phyloP scores from a whole-genome alignment of 2,888 invertebrate species.

The Dorcus hopei region DNA sequence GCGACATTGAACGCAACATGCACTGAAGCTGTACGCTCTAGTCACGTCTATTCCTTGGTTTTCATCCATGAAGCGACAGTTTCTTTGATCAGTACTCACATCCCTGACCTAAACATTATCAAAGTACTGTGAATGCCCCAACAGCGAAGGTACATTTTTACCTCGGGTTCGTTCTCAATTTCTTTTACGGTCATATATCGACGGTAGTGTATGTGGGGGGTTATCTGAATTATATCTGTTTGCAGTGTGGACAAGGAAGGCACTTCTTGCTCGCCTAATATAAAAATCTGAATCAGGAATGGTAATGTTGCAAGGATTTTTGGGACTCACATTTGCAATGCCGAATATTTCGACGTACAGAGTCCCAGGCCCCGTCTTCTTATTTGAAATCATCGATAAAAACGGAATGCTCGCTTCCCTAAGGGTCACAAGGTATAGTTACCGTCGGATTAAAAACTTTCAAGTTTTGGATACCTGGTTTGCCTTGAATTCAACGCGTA shows the following conservation, averaged over 20 bases:
- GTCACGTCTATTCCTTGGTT: slow-evolving; percentile 60
- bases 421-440: too few species aligned
- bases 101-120: slow-evolving; percentile 48
- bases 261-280: slow-evolving; percentile 65
- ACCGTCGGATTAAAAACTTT: neutral
- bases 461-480: slow-evolving; percentile 47
- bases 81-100: slow-evolving; percentile 62
- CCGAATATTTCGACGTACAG: slow-evolving; percentile 55
- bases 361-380: slow-evolving; percentile 60
- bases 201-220: slow-evolving; percentile 55
- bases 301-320: neutral
- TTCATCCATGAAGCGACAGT: slow-evolving; percentile 69
- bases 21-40: slow-evolving; percentile 67
- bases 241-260: slow-evolving; percentile 65
- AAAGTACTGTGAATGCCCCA: neutral
- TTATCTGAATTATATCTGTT: slow-evolving; percentile 58
- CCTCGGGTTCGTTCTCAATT: slow-evolving; percentile 67
- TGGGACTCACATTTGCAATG: slow-evolving; percentile 52
- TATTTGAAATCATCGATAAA: slow-evolving; percentile 62
- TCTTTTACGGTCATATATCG: slow-evolving; percentile 48
- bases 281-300: slow-evolving; percentile 54
- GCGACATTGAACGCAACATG: slow-evolving; percentile 69
- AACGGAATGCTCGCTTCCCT: slow-evolving; percentile 41
- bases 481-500: slow-evolving; percentile 66
- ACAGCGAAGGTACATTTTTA: slow-evolving; percentile 22